Evolutionary conservation across 2,113 vertebrate species (phyloP).

Genomic region (Heptranchias perlo): DNA sequence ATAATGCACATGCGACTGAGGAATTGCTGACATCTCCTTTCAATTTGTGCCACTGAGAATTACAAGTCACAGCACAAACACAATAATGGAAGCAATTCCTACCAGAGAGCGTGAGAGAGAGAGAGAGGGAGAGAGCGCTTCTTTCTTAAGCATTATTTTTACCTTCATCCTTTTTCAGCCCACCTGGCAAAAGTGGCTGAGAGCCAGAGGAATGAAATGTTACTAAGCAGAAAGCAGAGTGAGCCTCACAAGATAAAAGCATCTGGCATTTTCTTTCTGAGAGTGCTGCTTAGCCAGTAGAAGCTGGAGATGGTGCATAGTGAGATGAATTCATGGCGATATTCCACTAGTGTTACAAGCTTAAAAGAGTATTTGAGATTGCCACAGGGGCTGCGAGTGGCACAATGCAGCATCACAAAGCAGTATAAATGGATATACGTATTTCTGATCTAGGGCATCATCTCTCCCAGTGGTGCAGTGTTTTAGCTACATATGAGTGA

Average conservation of each 20-base stretch:
- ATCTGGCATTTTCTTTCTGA: conserved; percentile 47
- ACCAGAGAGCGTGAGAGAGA: neutral
- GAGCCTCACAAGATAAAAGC: conserved; percentile 56
- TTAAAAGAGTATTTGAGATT: conserved; percentile 44
- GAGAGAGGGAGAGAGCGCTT: neutral
- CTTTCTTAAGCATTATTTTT: neutral
- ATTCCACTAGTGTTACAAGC: conserved; percentile 34
- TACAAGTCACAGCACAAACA: conserved; percentile 37
- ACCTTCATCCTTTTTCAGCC: neutral
- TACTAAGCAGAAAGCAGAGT: conserved; percentile 44
- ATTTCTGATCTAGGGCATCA: neutral
- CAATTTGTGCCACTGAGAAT: conserved; percentile 42
- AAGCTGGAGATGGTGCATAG: conserved; percentile 43
- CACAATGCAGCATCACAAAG: neutral
- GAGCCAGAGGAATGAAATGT: conserved; percentile 41
- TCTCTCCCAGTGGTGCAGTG: neutral
- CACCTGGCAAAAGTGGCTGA: neutral
- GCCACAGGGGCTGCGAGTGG: neutral
- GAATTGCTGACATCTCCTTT: conserved; percentile 42
- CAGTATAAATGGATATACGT: neutral
- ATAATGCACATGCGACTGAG: conserved; percentile 39
- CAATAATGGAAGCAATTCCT: conserved; percentile 20
- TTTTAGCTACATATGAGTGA: neutral
- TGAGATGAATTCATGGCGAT: conserved; percentile 39
- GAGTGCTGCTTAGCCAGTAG: conserved; percentile 49